Evolutionary conservation across 2,888 invertebrate species (phyloP).

Genomic region (Luperina nickerlii): DNA sequence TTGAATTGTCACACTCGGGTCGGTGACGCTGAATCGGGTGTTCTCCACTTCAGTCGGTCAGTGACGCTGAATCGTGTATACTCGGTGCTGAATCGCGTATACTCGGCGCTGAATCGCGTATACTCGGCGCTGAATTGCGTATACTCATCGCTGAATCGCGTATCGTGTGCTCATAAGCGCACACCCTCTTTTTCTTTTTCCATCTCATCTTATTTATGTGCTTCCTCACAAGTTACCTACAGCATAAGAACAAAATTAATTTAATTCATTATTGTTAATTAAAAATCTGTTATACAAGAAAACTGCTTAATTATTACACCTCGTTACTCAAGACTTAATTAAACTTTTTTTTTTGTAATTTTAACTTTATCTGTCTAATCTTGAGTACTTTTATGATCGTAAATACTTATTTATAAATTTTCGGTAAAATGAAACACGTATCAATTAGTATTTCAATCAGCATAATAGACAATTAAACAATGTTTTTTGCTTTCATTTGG

Average conservation of each 20-base stretch:
- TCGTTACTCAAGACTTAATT: slow-evolving; percentile 21
- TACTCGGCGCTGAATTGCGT: background rate
- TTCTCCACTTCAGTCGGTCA: background rate
- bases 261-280: background rate
- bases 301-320: background rate
- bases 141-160: background rate
- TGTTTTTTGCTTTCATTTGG: slow-evolving; percentile 32
- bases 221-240: background rate
- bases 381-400: background rate
- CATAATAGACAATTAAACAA: slow-evolving; percentile 9
- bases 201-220: background rate
- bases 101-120: background rate
- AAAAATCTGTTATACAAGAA: slow-evolving; percentile 6
- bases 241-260: background rate
- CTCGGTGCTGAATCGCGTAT: too few relatives aligned
- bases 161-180: too few relatives aligned
- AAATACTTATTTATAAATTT: slow-evolving; percentile 9
- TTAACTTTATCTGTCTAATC: slow-evolving; percentile 15
- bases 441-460: slow-evolving; percentile 46
- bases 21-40: background rate
- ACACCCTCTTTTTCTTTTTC: background rate
- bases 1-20: too few relatives aligned
- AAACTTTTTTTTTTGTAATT: slow-evolving; percentile 4
- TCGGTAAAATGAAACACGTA: slow-evolving; percentile 16
- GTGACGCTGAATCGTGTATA: background rate